Evolutionary conservation across 2,888 invertebrate genomes (phyloP), one percentile per base, ranked within the genome.

Genomic region (Sussaba pulchella): DNA sequence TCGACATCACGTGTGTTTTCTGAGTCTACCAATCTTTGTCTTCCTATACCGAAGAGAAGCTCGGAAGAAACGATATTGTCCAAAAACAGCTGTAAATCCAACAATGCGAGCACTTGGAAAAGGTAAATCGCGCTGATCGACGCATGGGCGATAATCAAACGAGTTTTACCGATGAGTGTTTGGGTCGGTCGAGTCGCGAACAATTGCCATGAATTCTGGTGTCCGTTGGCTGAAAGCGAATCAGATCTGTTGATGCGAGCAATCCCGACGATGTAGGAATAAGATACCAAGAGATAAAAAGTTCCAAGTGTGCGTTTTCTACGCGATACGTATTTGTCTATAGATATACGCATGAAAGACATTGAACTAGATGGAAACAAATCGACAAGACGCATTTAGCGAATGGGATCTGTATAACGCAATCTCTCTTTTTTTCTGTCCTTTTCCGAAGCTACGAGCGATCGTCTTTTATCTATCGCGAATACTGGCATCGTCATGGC

Each of bases 1-100:
- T 54, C 54, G 45, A 36, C 41, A 14, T 36, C 24, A 24, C 41
- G 45, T 21, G 19, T 19, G 73, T 26, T 31, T 19, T 85, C 84
- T 84, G 85, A 85, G 87, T 84, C 85, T 85, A 82, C 76, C 84
- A 88, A 88, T 83, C 87, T 88, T 87, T 82, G 82, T 84, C 83
- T 85, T 81, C 36, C 26, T 36, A 47, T 26, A 66, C 52, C 41
- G 10, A 57, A 73, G 45, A 70, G 52, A 64, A 67, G 24, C 31
- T n/a, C 41, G 67, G 26, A 39, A 21, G 19, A 57, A 31, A n/a
- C 14, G 36, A 19, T 61, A 41, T 71, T 41, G 45, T 39, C 59
- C 43, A 50, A 72, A 54, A 54, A 63, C 67, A 61, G 31, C 71
- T 39, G n/a, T 36, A 36, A 2, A 21, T 8, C 4, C 17, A 6